phyloP scores from a whole-genome alignment of 2,888 invertebrate species.

The Agonopterix arenella region DNA sequence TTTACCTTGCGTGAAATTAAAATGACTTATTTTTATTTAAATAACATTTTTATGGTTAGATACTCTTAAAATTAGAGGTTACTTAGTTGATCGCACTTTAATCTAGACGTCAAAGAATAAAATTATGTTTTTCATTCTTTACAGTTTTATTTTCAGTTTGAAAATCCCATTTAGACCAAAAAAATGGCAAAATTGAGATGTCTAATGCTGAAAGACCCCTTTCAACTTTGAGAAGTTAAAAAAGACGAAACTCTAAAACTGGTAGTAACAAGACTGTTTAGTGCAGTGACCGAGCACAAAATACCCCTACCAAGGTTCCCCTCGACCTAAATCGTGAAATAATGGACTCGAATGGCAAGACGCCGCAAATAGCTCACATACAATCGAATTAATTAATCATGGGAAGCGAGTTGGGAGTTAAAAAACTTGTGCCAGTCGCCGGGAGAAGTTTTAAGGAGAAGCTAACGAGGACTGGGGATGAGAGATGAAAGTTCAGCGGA shows the following conservation, averaged over 20 bases:
- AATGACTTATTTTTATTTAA: conserved; percentile 22
- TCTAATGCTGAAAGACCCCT: neutral
- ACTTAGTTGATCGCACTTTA: neutral
- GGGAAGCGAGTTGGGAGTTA: conserved; percentile 60
- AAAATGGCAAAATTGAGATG: neutral
- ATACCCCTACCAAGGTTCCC: conserved; percentile 44
- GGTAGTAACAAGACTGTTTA: conserved; percentile 55
- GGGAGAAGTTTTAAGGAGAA: conserved; percentile 67
- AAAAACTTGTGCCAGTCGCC: conserved; percentile 62
- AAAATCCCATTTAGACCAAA: neutral
- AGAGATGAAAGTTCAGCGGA: conserved; percentile 57
- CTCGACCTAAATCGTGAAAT: conserved; percentile 62
- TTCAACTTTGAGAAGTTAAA: neutral
- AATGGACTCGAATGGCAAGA: conserved; percentile 53
- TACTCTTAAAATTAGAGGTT: neutral
- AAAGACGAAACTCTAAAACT: conserved; percentile 18
- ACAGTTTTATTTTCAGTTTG: no score
- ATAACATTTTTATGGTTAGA: neutral
- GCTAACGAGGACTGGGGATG: conserved; percentile 69
- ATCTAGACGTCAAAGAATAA: neutral
- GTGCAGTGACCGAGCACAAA: conserved; percentile 63
- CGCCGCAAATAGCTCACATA: conserved; percentile 61
- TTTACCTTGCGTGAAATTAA: conserved; percentile 18
- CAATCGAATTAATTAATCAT: conserved; percentile 76
- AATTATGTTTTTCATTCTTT: neutral